Percentiles rank a stretch among this genome's conserved stretches.
Conservation (phyloP, 2,113 vertebrate species). For the Scortum barcoo region DNA sequence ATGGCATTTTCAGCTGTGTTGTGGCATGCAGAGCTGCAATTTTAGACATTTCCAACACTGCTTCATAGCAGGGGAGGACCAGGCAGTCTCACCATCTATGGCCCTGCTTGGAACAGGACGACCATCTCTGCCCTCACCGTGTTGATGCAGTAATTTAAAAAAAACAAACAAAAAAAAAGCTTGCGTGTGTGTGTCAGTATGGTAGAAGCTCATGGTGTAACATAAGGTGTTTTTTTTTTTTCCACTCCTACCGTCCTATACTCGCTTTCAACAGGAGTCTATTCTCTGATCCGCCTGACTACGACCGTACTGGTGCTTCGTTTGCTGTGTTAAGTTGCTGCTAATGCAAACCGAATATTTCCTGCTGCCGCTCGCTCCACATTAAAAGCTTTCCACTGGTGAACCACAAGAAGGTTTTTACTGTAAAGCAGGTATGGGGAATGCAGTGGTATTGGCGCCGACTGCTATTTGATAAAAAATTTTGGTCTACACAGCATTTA, state of each 20-base stretch:
- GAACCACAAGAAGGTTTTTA: constrained; percentile 49
- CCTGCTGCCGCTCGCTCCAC: constrained; percentile 25
- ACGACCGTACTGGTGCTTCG: neutral
- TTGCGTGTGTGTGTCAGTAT: neutral
- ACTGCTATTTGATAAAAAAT: constrained; percentile 12
- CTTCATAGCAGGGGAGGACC: neutral
- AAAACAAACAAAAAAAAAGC: too few relatives aligned
- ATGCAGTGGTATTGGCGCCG: neutral
- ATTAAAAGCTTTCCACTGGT: constrained; percentile 39
- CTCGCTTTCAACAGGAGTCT: neutral
- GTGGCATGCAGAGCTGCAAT: neutral
- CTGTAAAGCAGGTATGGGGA: constrained; percentile 5
- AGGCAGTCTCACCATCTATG: neutral
- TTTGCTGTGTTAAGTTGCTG: constrained; percentile 19
- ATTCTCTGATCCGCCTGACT: neutral
- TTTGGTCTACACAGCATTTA: neutral
- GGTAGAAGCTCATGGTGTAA: neutral
- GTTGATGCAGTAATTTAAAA: neutral
- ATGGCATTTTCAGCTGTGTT: neutral
- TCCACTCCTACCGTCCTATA: neutral
- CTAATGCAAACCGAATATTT: constrained; percentile 32
- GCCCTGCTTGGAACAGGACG: neutral
- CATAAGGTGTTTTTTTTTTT: neutral
- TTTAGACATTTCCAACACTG: neutral
- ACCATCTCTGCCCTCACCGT: neutral